These are phyloP conservation scores for Panagrolaimus sp. DNA, from an alignment of 1,140 invertebrate species.

Conservation along the genomic window DNA sequence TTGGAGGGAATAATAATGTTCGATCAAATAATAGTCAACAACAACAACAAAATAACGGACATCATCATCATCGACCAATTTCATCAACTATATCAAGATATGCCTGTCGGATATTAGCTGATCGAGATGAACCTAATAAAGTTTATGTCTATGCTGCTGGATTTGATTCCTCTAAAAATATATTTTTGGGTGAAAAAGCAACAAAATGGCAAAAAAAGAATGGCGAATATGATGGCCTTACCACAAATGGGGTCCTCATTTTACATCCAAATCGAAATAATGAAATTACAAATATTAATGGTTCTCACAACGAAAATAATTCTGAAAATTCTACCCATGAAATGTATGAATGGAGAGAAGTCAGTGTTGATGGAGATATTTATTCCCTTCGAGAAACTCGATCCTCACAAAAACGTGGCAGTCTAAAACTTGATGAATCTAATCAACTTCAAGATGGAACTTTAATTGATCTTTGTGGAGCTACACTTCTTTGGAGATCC, in stretches of 20 bases:
- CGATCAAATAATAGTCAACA: neutral
- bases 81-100: constrained; percentile 82
- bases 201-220: constrained; percentile 94
- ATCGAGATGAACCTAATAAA: constrained; percentile 75
- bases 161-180: constrained; percentile 94
- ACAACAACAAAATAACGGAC: no score
- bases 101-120: constrained; percentile 92
- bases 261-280: constrained; percentile 68
- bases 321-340: constrained; percentile 31
- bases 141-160: constrained; percentile 94
- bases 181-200: constrained; percentile 97
- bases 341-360: constrained; percentile 78
- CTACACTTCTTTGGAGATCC: constrained; percentile 92
- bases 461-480: constrained; percentile 95
- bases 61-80: constrained; percentile 32
- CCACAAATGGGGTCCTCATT: constrained; percentile 93
- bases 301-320: neutral
- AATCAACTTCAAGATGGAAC: constrained; percentile 74
- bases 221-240: constrained; percentile 91
- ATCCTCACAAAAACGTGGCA: constrained; percentile 83
- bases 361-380: constrained; percentile 90
- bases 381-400: constrained; percentile 87
- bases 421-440: constrained; percentile 54
- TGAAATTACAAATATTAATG: constrained; percentile 66
- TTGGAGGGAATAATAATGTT: constrained; percentile 29